A percentile compares a stretch with the other conserved stretches of the same genome.
These are phyloP conservation scores for Cottus gobio DNA, from an alignment of 2,113 vertebrate species.

Conservation along the genomic window DNA sequence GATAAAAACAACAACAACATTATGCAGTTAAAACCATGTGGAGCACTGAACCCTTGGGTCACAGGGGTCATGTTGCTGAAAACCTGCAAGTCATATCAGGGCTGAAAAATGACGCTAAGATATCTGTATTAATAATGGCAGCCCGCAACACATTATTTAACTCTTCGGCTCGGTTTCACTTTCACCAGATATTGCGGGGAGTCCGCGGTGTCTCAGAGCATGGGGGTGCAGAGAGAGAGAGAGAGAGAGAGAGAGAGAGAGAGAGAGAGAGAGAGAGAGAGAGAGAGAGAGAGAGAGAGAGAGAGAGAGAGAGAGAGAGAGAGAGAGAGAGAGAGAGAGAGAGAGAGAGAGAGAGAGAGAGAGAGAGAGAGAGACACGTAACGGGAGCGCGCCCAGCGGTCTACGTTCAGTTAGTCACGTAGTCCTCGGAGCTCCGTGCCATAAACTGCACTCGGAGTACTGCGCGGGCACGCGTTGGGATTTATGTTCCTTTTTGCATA, in stretches of 20 bases:
- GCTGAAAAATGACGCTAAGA: neutral
- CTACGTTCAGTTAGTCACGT: conserved; percentile 85
- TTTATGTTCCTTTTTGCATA: neutral
- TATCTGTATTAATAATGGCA: neutral
- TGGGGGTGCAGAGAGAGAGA: neutral
- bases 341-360: neutral
- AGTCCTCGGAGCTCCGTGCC: conserved; percentile 58
- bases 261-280: neutral
- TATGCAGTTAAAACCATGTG: neutral
- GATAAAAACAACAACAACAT: neutral
- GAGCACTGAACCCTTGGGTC: neutral
- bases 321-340: neutral
- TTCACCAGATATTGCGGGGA: no score
- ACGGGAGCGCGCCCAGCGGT: conserved; percentile 52
- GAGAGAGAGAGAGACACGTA: neutral
- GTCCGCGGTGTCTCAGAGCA: neutral
- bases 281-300: neutral
- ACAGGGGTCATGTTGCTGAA: neutral
- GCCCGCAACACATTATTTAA: neutral
- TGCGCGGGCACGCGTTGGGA: neutral
- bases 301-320: neutral
- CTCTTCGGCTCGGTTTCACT: no score
- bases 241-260: no score
- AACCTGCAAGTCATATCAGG: neutral
- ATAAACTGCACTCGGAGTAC: neutral